Evolutionary conservation across 2,888 invertebrate genomes (phyloP).

Genomic region (Melinopterus prodromus): DNA sequence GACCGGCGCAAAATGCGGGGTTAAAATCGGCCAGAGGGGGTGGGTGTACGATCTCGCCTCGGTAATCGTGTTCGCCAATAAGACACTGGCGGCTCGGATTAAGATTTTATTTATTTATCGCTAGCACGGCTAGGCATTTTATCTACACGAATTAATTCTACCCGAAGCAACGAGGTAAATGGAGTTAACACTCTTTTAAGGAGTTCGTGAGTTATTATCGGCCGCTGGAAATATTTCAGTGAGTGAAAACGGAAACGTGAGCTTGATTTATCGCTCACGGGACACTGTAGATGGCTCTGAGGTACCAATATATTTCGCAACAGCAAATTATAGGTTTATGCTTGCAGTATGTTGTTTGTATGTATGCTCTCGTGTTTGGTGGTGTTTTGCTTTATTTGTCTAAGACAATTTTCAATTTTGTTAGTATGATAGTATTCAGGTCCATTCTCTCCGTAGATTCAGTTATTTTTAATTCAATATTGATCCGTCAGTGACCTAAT

Average conservation of each 20-base stretch:
- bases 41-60: conserved; percentile 45
- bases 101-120: conserved; percentile 4
- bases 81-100: conserved; percentile 28
- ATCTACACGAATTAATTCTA: neutral
- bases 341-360: neutral
- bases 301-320: neutral
- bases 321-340: neutral
- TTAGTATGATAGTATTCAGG: too few relatives aligned
- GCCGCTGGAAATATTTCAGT: conserved; percentile 4
- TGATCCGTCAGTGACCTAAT: too few relatives aligned
- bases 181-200: conserved; percentile 4
- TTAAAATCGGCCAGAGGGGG: conserved; percentile 52
- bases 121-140: conserved; percentile 4
- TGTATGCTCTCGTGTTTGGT: neutral
- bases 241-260: neutral
- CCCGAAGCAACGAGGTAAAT: neutral
- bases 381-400: neutral
- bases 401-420: neutral
- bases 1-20: conserved; percentile 53
- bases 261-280: neutral
- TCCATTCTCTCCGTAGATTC: too few relatives aligned
- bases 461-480: too few relatives aligned
- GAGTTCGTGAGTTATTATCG: neutral
- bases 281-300: neutral
- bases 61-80: conserved; percentile 4